These are phyloP conservation scores for Aramus guarauna DNA, from an alignment of 2,113 vertebrate genomes.

Conservation along the genomic window DNA sequence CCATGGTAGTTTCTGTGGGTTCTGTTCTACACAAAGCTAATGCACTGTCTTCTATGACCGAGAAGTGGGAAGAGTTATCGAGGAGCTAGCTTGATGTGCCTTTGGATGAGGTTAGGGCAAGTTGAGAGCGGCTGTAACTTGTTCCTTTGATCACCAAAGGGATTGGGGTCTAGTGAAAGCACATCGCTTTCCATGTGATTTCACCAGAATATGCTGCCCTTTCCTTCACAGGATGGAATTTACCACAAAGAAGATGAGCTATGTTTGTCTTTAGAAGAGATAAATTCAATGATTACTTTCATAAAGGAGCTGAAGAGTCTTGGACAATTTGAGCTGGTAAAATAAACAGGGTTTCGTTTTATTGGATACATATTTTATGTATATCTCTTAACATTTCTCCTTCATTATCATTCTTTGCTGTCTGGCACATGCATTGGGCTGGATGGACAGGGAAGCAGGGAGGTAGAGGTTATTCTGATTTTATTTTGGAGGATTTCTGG, in stretches of 20 bases:
- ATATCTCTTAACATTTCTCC: not conserved
- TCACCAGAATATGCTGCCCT: not conserved
- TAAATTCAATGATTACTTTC: slow-evolving; percentile 81
- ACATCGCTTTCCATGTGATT: not conserved
- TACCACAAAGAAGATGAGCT: slow-evolving; percentile 65
- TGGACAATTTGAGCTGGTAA: slow-evolving; percentile 89
- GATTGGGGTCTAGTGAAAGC: not conserved
- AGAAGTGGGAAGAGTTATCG: not conserved
- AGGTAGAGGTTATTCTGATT: not conserved
- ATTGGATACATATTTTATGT: not conserved
- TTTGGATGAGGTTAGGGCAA: not conserved
- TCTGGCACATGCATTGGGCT: not conserved
- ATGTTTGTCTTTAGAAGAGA: slow-evolving; percentile 79
- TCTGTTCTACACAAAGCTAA: not conserved
- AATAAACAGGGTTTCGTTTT: not conserved
- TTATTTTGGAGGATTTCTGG: not conserved
- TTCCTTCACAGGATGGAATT: slow-evolving; percentile 70
- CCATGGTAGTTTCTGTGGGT: not conserved
- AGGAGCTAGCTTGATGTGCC: not conserved
- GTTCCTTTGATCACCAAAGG: not conserved
- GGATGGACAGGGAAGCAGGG: not conserved
- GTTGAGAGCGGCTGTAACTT: not conserved
- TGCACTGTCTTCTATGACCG: not conserved
- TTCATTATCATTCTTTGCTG: not conserved
- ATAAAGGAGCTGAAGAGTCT: slow-evolving; percentile 77